Conservation (phyloP, 1,140 invertebrate genomes). For the Vanessa atalanta region DNA sequence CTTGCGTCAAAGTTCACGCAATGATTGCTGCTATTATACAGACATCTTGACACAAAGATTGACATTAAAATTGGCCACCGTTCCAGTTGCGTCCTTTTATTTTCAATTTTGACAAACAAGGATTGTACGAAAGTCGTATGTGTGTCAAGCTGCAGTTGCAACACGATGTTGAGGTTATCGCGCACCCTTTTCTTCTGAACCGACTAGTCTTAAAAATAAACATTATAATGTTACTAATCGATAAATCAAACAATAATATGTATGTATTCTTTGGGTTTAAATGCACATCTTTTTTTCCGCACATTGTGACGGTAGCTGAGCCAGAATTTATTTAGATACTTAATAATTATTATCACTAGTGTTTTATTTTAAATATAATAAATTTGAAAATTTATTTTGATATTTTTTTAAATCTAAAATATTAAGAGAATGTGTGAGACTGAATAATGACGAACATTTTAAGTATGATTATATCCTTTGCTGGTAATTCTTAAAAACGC, state of each 20-base stretch:
- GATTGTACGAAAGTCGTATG: constrained; percentile 46
- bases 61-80: constrained; percentile 29
- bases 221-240: neutral
- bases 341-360: too few species aligned
- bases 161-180: constrained; percentile 58
- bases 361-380: too few species aligned
- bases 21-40: constrained; percentile 29
- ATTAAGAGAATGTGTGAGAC: neutral
- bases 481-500: too few species aligned
- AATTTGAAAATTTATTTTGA: too few species aligned
- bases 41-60: constrained; percentile 31
- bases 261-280: too few species aligned
- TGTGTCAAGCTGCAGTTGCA: constrained; percentile 71
- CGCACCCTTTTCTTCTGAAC: constrained; percentile 53
- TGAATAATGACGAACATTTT: too few species aligned
- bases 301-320: too few species aligned
- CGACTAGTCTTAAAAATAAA: neutral
- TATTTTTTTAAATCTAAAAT: neutral
- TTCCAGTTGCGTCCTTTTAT: constrained; percentile 41
- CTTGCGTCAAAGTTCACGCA: constrained; percentile 27
- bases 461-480: too few species aligned
- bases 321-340: too few species aligned
- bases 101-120: constrained; percentile 46
- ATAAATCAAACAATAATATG: neutral
- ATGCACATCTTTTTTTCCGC: too few species aligned